Base-by-base conservation (phyloP, 35 echinoderm and acorn worm genomes). In the Eucidaris tribuloides region DNA sequence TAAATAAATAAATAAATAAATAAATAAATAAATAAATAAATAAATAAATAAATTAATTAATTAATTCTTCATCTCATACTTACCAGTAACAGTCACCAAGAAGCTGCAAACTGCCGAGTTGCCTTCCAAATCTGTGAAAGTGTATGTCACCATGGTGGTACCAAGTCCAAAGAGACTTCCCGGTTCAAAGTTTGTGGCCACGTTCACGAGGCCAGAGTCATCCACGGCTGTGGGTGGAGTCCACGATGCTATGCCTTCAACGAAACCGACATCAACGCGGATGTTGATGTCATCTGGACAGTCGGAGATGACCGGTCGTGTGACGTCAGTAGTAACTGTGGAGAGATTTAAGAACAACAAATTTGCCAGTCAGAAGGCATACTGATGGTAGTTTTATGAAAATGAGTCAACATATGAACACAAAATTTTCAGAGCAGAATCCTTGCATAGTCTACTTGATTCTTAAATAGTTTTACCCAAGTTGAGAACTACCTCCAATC, bases 171-270 rank as follows among this genome's bases (percentile, higher is more conserved):
- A 92, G 48, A 61, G 45, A 9, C 20, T 45, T 35, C 31, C 49
- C 20, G 89, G 84, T 3, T 23, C 54, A 32, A 40, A 43, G 62
- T 74, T 45, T 20, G 38, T 65, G 48, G 48, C 45, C 40, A 83
- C 63, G 28, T 61, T 87, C 20, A 92, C 83, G 2, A 60, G 33
- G 19, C 68, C 83, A 35, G 83, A 79, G 46, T 96, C 79, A n/a
- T 91, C 88, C 58, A 63, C 62, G 30, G 93, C 93, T 27, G 74
- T 88, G 1, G 93, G 93, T 42, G 76, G 80, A 2, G 42, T 32
- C 86, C 86, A 94, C 0, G 80, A 59, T 24, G 81, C 85, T 0
- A 56, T 80, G 4, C 79, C 86, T 24, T 66, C 52, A 19, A 36
- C 79, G 13, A 44, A 39, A 7, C 55, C 62, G 18, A 58, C 76